Evolutionary conservation across 2,888 invertebrate species (phyloP).

Genomic region (Anoplius nigerrimus): DNA sequence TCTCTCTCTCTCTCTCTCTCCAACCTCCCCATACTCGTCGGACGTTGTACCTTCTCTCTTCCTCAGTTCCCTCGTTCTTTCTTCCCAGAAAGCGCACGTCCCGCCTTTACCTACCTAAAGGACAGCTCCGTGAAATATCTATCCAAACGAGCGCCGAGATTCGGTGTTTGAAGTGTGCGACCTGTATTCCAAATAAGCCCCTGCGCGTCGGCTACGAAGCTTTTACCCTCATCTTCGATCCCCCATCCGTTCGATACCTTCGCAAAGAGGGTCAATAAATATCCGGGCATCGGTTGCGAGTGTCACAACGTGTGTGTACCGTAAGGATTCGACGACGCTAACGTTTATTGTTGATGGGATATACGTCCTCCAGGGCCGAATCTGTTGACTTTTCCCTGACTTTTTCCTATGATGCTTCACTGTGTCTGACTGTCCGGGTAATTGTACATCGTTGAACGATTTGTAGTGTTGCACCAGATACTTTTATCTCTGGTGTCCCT

Average conservation of each 20-base stretch:
- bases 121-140: slow-evolving; percentile 47
- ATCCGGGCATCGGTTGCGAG: background rate
- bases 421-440: too few relatives aligned
- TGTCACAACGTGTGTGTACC: too few relatives aligned
- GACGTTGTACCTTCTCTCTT: background rate
- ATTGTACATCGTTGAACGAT: too few relatives aligned
- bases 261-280: background rate
- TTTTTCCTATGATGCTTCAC: too few relatives aligned
- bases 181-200: slow-evolving; percentile 22
- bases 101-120: slow-evolving; percentile 41
- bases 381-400: too few relatives aligned
- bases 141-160: slow-evolving; percentile 33
- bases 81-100: slow-evolving; percentile 14
- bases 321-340: too few relatives aligned
- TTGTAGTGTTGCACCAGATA: too few relatives aligned
- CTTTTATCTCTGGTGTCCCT: too few relatives aligned
- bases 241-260: background rate
- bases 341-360: too few relatives aligned
- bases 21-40: slow-evolving; percentile 1
- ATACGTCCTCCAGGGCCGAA: too few relatives aligned
- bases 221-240: background rate
- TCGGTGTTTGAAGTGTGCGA: slow-evolving; percentile 35
- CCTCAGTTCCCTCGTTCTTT: slow-evolving; percentile 14
- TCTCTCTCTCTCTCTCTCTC: slow-evolving; percentile 6
- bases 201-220: background rate